phyloP scores from a whole-genome alignment of 2,113 vertebrate species.

The Mus spicilegus region DNA sequence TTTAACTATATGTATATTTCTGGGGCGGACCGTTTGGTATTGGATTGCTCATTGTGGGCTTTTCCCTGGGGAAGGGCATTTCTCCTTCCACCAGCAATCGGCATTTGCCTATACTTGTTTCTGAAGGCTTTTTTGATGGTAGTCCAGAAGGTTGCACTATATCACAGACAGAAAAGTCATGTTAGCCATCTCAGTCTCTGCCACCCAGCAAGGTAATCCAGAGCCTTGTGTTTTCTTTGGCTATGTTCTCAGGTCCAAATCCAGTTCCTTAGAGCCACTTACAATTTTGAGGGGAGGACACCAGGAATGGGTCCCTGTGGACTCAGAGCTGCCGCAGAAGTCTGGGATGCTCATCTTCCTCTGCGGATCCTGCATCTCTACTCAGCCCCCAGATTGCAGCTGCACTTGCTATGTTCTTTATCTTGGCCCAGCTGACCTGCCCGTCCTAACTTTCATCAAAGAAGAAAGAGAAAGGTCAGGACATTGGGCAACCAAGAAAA shows the following conservation, averaged over 20 bases:
- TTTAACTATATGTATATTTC: background rate
- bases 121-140: conserved; percentile 66
- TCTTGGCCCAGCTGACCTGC: background rate
- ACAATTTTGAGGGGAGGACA: background rate
- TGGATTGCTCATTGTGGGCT: background rate
- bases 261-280: conserved; percentile 61
- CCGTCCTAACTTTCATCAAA: background rate
- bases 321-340: background rate
- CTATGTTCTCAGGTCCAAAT: conserved; percentile 39
- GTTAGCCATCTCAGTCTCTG: conserved; percentile 42
- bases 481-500: background rate
- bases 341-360: background rate
- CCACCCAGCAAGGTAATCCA: conserved; percentile 57
- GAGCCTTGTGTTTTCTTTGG: conserved; percentile 52
- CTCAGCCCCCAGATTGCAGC: conserved; percentile 1
- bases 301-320: background rate
- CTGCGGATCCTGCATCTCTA: background rate
- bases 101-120: background rate
- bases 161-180: conserved; percentile 69
- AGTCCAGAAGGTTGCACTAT: conserved; percentile 77
- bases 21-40: background rate
- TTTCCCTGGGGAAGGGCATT: background rate
- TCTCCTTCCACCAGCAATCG: background rate
- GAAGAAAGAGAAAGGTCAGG: conserved; percentile 54
- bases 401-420: background rate